A percentile compares a stretch with the other conserved stretches of the same genome.
Conservation (phyloP, 2,797 vertebrate genomes). For the Taeniopygia guttata region DNA sequence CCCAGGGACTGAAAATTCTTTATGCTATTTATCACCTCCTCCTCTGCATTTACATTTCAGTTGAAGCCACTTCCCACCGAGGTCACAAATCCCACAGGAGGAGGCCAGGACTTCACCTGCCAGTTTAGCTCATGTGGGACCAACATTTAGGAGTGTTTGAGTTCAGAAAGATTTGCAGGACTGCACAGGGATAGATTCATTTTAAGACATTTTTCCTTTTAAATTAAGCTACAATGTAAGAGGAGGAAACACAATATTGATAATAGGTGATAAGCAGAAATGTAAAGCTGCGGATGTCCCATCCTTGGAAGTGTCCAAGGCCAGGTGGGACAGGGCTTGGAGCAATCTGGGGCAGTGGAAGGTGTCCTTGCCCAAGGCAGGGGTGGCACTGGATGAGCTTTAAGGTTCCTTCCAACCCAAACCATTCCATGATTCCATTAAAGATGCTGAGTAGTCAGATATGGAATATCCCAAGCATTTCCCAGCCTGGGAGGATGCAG, state of each 20-base stretch:
- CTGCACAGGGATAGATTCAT: neutral
- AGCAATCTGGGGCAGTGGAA: neutral
- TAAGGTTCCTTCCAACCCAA: neutral
- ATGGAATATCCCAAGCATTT: neutral
- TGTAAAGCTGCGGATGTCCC: neutral
- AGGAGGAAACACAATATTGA: neutral
- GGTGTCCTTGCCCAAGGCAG: neutral
- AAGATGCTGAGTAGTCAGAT: accelerated
- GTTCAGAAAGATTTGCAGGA: neutral
- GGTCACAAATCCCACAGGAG: neutral
- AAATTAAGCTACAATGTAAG: neutral
- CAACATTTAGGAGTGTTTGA: neutral
- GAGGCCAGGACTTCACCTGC: neutral
- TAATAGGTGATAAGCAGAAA: neutral
- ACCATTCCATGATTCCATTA: neutral
- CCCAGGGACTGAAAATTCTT: neutral
- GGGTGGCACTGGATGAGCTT: neutral
- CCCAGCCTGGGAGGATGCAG: neutral
- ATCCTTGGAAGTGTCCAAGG: neutral
- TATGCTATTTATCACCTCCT: neutral
- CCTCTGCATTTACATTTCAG: neutral
- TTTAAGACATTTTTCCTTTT: neutral
- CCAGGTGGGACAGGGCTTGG: neutral
- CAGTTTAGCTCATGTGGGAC: neutral
- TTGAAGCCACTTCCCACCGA: accelerated